Conservation (phyloP, 37 sponge, comb jelly and placozoan genomes). For the Amphimedon queenslandica region DNA sequence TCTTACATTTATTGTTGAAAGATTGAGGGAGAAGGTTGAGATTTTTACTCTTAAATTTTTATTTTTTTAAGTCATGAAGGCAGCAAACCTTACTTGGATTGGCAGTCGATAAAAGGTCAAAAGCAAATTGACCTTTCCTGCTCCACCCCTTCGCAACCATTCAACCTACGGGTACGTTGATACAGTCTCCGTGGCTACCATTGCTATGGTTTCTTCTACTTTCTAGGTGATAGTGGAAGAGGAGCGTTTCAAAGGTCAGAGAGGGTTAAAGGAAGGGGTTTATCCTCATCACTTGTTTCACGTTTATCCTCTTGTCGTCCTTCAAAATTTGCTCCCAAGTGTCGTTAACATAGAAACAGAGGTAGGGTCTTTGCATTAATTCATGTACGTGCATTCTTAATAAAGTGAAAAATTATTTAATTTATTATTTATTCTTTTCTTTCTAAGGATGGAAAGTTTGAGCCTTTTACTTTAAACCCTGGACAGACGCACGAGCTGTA, state of each 20-base stretch:
- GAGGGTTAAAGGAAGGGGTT: conserved; percentile 13
- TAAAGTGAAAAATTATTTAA: too few species aligned
- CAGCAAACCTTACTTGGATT: not conserved
- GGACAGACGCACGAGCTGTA: not conserved
- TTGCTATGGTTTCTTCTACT: not conserved
- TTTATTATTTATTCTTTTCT: not conserved
- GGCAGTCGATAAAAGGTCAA: conserved; percentile 6
- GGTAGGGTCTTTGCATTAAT: conserved; percentile 12
- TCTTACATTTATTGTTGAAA: not conserved
- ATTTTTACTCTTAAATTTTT: not conserved
- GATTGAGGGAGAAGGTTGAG: too few species aligned
- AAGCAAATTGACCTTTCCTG: conserved; percentile 17
- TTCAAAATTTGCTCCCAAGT: conserved; percentile 72
- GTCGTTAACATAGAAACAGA: conserved; percentile 25
- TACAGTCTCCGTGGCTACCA: conserved; percentile 5
- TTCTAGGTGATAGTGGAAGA: conserved; percentile 34
- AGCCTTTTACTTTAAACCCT: not conserved
- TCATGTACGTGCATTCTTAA: not conserved
- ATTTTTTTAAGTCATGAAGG: not conserved
- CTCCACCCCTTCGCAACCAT: too few species aligned
- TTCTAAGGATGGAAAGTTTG: not conserved
- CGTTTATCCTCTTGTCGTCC: conserved; percentile 51
- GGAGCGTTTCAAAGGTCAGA: conserved; percentile 38
- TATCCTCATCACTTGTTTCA: conserved; percentile 69
- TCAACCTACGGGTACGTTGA: not conserved